Evolutionary conservation across 2,113 vertebrate species (phyloP).

Genomic region (Barnardius zonarius): DNA sequence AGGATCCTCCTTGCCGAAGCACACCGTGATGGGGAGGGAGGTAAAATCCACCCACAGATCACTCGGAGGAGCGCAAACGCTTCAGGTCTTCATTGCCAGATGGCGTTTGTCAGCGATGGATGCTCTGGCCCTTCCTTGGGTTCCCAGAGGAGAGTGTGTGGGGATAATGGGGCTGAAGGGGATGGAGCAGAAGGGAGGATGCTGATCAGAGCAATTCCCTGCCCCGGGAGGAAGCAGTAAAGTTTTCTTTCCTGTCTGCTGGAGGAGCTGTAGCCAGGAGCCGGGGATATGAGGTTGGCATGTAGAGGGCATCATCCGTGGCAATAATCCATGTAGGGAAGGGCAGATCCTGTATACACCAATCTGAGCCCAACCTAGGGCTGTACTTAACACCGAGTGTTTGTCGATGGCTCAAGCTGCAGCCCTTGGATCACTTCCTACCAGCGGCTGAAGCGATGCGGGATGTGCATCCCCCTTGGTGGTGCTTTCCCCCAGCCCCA

Average conservation of each 20-base stretch:
- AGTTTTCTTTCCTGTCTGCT: not conserved
- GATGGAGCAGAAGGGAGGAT: not conserved
- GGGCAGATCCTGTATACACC: not conserved
- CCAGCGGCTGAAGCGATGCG: fast-evolving
- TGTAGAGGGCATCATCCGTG: not conserved
- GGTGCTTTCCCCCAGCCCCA: not conserved
- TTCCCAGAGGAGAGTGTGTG: not conserved
- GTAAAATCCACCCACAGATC: not conserved
- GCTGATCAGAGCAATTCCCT: not conserved
- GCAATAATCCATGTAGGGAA: not conserved
- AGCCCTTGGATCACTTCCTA: not conserved
- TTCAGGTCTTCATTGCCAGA: not conserved
- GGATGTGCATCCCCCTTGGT: not conserved
- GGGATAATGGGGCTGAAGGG: not conserved
- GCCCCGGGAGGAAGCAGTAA: not conserved
- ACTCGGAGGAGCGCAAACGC: not conserved
- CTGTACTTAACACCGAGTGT: not conserved
- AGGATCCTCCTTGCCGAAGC: not conserved
- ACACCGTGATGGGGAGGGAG: not conserved
- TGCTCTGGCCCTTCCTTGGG: not conserved
- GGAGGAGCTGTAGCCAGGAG: not conserved
- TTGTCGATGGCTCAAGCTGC: not conserved
- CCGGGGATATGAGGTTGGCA: fast-evolving
- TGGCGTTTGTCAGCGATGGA: not conserved
- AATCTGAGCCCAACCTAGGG: not conserved